Evolutionary conservation across 2,113 vertebrate genomes (phyloP).

Genomic region (Nerophis ophidion): DNA sequence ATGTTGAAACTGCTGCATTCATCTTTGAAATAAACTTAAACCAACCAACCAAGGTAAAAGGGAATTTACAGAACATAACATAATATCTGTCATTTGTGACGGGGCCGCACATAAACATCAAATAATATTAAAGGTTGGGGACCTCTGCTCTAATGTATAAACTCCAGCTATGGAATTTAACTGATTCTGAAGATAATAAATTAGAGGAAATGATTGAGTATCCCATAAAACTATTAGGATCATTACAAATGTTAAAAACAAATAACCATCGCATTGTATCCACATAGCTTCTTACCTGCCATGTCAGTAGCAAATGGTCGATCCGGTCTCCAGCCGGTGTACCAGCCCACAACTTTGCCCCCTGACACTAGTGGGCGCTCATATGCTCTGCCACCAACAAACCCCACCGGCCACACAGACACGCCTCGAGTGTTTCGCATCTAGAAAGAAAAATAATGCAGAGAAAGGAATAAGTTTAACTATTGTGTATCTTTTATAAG

Average conservation of each 20-base stretch:
- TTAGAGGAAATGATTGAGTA: neutral
- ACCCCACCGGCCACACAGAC: conserved; percentile 93
- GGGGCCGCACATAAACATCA: no score
- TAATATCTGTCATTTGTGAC: no score
- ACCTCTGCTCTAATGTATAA: no score
- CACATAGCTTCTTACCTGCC: conserved; percentile 79
- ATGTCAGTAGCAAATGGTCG: conserved; percentile 95
- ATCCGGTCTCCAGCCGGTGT: conserved; percentile 96
- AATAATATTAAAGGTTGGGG: no score
- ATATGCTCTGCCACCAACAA: conserved; percentile 90
- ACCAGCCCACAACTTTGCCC: conserved; percentile 95
- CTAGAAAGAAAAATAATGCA: conserved; percentile 56
- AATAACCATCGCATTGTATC: neutral
- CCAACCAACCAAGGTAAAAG: no score
- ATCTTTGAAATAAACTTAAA: no score
- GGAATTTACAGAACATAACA: no score
- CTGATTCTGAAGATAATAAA: neutral
- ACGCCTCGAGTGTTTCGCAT: conserved; percentile 91
- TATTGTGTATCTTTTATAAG: neutral
- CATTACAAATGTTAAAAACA: neutral
- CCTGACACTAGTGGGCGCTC: conserved; percentile 90
- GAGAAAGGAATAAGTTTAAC: neutral
- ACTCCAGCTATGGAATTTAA: neutral
- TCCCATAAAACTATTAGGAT: neutral
- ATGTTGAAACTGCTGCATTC: no score